Evolutionary conservation across 1,140 invertebrate species (phyloP).

Genomic region (Andrena cerasifolii): DNA sequence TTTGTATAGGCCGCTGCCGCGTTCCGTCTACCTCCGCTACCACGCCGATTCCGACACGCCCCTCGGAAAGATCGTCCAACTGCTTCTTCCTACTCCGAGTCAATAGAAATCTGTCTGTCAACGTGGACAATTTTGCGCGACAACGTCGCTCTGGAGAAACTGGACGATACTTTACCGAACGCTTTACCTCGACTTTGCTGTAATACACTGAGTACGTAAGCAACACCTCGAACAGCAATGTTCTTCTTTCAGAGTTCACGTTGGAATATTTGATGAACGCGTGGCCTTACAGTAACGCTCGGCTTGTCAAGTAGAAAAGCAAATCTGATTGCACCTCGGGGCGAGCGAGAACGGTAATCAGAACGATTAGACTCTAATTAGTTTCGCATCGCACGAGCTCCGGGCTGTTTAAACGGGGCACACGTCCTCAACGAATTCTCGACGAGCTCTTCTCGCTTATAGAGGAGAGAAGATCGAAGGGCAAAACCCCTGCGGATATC

Average conservation of each 20-base stretch:
- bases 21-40: slow-evolving; percentile 7
- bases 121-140: no score
- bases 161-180: no score
- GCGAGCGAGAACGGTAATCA: neutral
- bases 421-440: slow-evolving; percentile 51
- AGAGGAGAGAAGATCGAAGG: slow-evolving; percentile 72
- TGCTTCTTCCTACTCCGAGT: neutral
- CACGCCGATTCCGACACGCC: neutral
- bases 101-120: no score
- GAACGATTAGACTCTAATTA: slow-evolving; percentile 73
- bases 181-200: no score
- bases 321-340: neutral
- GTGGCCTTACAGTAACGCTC: no score
- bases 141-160: no score
- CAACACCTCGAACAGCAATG: no score
- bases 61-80: no score
- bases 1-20: slow-evolving; percentile 67
- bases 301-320: neutral
- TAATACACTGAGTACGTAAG: no score
- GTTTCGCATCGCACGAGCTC: slow-evolving; percentile 72
- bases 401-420: slow-evolving; percentile 72
- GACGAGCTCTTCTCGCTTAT: slow-evolving; percentile 62
- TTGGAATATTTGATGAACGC: no score
- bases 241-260: no score
- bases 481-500: slow-evolving; percentile 74